A percentile compares a stretch with the other conserved stretches of the same genome.
Conservation (phyloP, 2,888 invertebrate species). For the Orgyia antiqua region DNA sequence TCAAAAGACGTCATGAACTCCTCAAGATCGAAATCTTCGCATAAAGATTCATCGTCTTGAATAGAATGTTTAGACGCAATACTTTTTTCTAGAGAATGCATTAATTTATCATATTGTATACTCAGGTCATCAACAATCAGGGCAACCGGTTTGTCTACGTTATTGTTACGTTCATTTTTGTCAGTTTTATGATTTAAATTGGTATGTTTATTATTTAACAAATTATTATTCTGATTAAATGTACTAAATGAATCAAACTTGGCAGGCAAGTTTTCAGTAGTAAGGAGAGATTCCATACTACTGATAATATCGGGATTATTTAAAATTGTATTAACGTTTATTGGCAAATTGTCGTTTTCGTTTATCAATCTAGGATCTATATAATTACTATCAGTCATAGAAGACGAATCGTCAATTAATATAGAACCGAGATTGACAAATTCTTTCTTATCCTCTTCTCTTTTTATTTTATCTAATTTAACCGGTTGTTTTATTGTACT, state of each 20-base stretch:
- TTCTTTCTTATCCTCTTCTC: slow-evolving; percentile 54
- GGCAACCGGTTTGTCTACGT: slow-evolving; percentile 39
- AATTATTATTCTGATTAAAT: slow-evolving; percentile 45
- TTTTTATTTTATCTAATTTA: slow-evolving; percentile 68
- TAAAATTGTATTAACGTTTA: slow-evolving; percentile 72
- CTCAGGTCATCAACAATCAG: slow-evolving; percentile 63
- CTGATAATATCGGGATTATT: slow-evolving; percentile 73
- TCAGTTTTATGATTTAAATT: slow-evolving; percentile 33
- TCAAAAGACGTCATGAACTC: slow-evolving; percentile 84
- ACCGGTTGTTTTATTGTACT: slow-evolving; percentile 62
- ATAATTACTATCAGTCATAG: slow-evolving; percentile 72
- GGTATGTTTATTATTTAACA: slow-evolving; percentile 39
- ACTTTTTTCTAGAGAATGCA: slow-evolving; percentile 71
- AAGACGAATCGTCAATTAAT: slow-evolving; percentile 58
- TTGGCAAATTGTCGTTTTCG: slow-evolving; percentile 83
- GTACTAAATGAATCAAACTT: slow-evolving; percentile 67
- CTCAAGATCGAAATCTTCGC: slow-evolving; percentile 80
- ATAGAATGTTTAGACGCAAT: slow-evolving; percentile 65
- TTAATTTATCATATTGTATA: slow-evolving; percentile 72
- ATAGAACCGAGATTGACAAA: slow-evolving; percentile 71
- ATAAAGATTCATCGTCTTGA: slow-evolving; percentile 73
- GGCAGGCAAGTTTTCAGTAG: slow-evolving; percentile 69
- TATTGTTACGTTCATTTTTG: slow-evolving; percentile 42
- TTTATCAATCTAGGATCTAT: slow-evolving; percentile 82
- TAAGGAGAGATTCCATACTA: slow-evolving; percentile 72